Base-by-base conservation (phyloP, 1,140 invertebrate genomes). In the Pachypeltis micranthus region DNA sequence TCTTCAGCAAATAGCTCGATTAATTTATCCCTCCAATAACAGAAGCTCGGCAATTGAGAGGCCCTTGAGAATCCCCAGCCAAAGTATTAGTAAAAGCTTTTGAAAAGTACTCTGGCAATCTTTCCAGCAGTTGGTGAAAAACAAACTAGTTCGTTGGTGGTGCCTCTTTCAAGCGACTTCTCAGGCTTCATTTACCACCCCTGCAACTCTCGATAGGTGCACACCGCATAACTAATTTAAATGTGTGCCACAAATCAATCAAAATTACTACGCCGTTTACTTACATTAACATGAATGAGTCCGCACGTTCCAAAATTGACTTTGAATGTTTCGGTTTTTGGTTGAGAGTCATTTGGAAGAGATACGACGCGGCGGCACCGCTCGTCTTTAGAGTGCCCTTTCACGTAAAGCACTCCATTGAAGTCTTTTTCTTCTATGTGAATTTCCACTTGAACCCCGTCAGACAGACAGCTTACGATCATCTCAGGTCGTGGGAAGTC, bases 341-440 rank as follows among this genome's bases (percentile, higher is more conserved):
- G 80, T 39, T 81, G 76, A 19, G 84, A 80, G 67, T 86, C 82
- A 4, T 79, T 77, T 10, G 86, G 80, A 64, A 87, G 76, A 19
- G 85, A 86, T 3, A 94, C 83, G 0, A 91, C 82, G 51, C 85
- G 78, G 67, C 91, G 79, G 74, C 93, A 96, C 54, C 91, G 80
- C 71, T 91, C 88, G 69, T 95, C 90, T 73, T 94, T 94, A 70
- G 90, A 93, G 72, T 93, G 90, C 10, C 92, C 91, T 77, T 95
- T 95, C 0, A 96, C 93, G 69, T 96, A 96, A 0, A 96, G 76
- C 1, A 96, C 85, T 2, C 93, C 93, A 68, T 93, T 91, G 72
- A 94, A 95, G 51, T 86, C 88, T 67, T 85, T 77, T 72, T 85
- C 79, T 63, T 81, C 82, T 34, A 93, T 84, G 68, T 87, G 83